Conservation (phyloP, 2,113 vertebrate species). For the Synchiropus splendidus region DNA sequence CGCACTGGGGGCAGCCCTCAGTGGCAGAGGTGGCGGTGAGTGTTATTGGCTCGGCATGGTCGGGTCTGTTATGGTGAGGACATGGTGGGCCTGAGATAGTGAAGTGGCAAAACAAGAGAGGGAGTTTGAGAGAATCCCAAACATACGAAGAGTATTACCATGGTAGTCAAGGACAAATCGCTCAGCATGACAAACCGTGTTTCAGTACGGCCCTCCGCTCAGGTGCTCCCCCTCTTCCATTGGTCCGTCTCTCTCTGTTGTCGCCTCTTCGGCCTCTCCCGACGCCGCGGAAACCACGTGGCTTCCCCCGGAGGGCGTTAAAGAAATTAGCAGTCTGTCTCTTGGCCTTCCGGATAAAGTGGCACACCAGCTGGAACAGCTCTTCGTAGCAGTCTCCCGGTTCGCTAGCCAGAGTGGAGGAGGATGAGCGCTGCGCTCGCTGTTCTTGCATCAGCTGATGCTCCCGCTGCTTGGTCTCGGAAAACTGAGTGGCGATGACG, state of each 20-base stretch:
- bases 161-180: too few relatives aligned
- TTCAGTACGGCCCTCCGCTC: slow-evolving; percentile 17
- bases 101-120: too few relatives aligned
- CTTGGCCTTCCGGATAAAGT: slow-evolving; percentile 82
- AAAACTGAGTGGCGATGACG: slow-evolving; percentile 97
- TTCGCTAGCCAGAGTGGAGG: slow-evolving; percentile 88
- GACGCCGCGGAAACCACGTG: slow-evolving; percentile 31
- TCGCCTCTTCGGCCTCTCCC: slow-evolving; percentile 36
- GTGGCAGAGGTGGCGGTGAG: slow-evolving; percentile 55
- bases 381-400: slow-evolving; percentile 94
- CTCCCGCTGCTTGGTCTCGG: slow-evolving; percentile 94
- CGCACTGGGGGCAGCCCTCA: slow-evolving; percentile 70
- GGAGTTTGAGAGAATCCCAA: too few relatives aligned
- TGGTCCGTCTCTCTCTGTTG: slow-evolving; percentile 24
- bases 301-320: slow-evolving; percentile 69
- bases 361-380: slow-evolving; percentile 90
- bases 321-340: slow-evolving; percentile 74
- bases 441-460: slow-evolving; percentile 98
- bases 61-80: slow-evolving; percentile 64
- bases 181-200: slow-evolving; percentile 22
- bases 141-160: too few relatives aligned
- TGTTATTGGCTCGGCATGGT: slow-evolving; percentile 36
- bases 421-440: slow-evolving; percentile 80
- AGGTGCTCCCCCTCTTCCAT: slow-evolving; percentile 14
- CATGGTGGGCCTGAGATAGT: slow-evolving; percentile 62